Base-by-base conservation (phyloP, 2,797 vertebrate species). In the Onychomys torridus region DNA sequence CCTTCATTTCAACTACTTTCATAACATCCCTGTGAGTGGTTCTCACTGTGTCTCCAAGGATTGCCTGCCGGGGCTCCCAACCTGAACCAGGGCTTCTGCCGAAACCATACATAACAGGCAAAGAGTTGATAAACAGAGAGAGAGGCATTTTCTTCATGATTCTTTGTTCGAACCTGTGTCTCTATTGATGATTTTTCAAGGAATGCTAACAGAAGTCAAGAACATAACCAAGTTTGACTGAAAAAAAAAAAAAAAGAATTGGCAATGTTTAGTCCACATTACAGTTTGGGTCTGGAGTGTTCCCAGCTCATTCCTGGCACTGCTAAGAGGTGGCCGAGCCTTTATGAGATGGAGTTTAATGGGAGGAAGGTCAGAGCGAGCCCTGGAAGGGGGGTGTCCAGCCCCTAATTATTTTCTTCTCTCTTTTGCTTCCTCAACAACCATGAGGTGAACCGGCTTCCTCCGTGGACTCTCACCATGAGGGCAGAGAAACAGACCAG, bases 141-240 rank as follows among this genome's bases (percentile, higher is more conserved):
- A 69, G 85, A 71, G 87, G 65, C 55, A 67, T 61, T 93, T 92
- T 79, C 52, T 43, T 17, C 32, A 37, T 43, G 43, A 46, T 88
- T 88, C 29, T 55, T 29, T n/a, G 29, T 82, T 71, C 57, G 79
- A 96, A 69, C 63, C 25, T 89, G n/a, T 25, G 59, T 63, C 57
- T 82, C 59, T 65, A 83, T 43, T 78, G 78, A 87, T 88, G 52
- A 6, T 94, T 90, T 95, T 67, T 61, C 78, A 89, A 94, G 77
- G 67, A 91, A 89, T 75, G 46, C 2, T 29, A 89, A 93, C 67
- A 40, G 34, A 75, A 77, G 83, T 83, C 6, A 86, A 59, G 8
- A 89, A 79, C 57, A 90, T 55, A 94, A 87, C 13, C 34, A 88
- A 85, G 63, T 81, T 91, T 93, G 85, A 86, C n/a, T 76, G 16